phyloP scores from a whole-genome alignment of 2,888 invertebrate genomes.

The Temnothorax rugatulus region DNA sequence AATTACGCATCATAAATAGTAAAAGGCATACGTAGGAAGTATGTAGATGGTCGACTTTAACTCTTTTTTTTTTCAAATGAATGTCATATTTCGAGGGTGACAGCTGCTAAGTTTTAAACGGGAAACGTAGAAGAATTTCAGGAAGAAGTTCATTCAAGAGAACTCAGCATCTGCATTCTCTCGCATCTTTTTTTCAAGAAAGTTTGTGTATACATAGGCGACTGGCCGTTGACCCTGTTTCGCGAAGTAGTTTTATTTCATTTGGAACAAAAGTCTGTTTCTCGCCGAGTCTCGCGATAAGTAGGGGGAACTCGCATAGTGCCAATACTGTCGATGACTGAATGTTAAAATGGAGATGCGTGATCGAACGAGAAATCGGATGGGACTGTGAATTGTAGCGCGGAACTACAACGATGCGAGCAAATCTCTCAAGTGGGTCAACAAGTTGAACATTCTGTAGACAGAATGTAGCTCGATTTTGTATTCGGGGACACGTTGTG shows the following conservation, averaged over 20 bases:
- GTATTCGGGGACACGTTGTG: constrained; percentile 35
- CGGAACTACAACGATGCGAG: background rate
- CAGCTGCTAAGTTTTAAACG: background rate
- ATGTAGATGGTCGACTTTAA: background rate
- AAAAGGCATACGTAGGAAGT: background rate
- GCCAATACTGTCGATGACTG: background rate
- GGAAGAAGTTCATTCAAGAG: constrained; percentile 28
- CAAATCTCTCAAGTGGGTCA: constrained; percentile 56
- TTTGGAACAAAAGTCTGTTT: background rate
- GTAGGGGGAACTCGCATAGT: background rate
- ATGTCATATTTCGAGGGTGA: background rate
- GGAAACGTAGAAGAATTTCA: constrained; percentile 14
- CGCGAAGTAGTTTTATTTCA: background rate
- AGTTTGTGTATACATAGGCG: constrained; percentile 55
- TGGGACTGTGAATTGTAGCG: background rate
- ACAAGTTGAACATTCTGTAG: constrained; percentile 52
- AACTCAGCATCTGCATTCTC: background rate
- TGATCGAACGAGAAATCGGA: constrained; percentile 19
- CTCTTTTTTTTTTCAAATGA: background rate
- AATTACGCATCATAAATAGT: background rate
- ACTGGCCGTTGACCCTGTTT: constrained; percentile 60
- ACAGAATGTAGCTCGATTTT: constrained; percentile 15
- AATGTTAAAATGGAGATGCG: constrained; percentile 6
- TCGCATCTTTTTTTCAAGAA: constrained; percentile 43
- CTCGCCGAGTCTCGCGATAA: background rate